Conservation (phyloP, 1,140 invertebrate genomes). For the Hydropsyche tenuis region DNA sequence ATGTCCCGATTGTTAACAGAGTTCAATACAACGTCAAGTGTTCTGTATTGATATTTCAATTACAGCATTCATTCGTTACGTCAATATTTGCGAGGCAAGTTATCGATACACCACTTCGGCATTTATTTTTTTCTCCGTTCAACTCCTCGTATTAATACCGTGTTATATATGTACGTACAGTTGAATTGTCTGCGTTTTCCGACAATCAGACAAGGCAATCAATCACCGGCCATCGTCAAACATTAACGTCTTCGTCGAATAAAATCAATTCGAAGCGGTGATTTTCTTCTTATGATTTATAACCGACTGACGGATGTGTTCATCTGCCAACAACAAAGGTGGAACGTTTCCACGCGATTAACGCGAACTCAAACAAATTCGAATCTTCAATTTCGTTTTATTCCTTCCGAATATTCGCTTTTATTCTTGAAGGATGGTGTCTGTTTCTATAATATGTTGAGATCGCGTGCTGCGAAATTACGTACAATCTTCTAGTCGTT, state of each 20-base stretch:
- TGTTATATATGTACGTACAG: background rate
- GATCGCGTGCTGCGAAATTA: background rate
- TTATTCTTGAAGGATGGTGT: no score
- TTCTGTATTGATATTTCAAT: background rate
- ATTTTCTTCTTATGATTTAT: slow-evolving; percentile 9
- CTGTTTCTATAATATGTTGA: no score
- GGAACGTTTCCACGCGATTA: background rate
- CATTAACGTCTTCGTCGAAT: slow-evolving; percentile 17
- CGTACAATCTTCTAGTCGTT: background rate
- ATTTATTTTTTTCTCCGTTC: background rate
- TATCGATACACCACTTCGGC: background rate
- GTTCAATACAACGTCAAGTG: background rate
- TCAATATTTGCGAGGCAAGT: background rate
- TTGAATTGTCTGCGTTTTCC: slow-evolving; percentile 3
- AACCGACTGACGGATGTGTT: background rate
- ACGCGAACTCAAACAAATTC: no score
- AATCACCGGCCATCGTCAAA: slow-evolving; percentile 11
- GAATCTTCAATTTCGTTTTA: no score
- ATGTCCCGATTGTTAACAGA: background rate
- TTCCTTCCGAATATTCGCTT: no score
- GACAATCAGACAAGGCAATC: slow-evolving; percentile 5
- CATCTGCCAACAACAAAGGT: slow-evolving; percentile 5
- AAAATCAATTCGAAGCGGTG: slow-evolving; percentile 3
- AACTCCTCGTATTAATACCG: background rate
- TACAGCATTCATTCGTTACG: background rate